Conservation (phyloP, 2,797 vertebrate species). For the Lacerta bilineata region DNA sequence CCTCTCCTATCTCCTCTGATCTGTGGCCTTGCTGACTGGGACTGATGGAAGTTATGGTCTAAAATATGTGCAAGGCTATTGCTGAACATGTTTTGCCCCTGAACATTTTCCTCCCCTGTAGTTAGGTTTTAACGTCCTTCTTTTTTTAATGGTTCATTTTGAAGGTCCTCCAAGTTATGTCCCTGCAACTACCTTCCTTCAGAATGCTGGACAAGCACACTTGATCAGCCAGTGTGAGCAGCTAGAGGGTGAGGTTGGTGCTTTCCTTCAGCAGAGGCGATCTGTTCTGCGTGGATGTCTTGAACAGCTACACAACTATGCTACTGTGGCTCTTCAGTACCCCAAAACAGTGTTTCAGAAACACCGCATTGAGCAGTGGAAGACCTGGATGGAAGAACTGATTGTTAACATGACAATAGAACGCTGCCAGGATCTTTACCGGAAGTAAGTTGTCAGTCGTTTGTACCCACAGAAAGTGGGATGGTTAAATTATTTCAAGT, state of each 20-base stretch:
- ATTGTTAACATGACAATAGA: slow-evolving; percentile 92
- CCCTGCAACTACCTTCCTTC: slow-evolving; percentile 95
- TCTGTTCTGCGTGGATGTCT: slow-evolving; percentile 90
- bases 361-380: slow-evolving; percentile 95
- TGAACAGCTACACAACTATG: slow-evolving; percentile 97
- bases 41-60: no score
- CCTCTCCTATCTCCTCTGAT: no score
- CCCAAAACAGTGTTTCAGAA: slow-evolving; percentile 91
- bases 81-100: background rate
- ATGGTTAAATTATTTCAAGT: background rate
- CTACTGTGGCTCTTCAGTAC: slow-evolving; percentile 95
- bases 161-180: slow-evolving; percentile 97
- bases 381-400: slow-evolving; percentile 96
- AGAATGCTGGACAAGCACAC: slow-evolving; percentile 97
- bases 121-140: background rate
- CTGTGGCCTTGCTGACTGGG: no score
- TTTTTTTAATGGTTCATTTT: slow-evolving; percentile 25
- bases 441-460: slow-evolving; percentile 86
- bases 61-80: no score
- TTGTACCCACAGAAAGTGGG: background rate
- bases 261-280: slow-evolving; percentile 93
- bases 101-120: background rate
- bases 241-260: slow-evolving; percentile 91
- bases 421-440: slow-evolving; percentile 90
- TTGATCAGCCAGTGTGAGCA: slow-evolving; percentile 96